Conservation (phyloP, 2,888 invertebrate genomes). For the Chesias legatella region DNA sequence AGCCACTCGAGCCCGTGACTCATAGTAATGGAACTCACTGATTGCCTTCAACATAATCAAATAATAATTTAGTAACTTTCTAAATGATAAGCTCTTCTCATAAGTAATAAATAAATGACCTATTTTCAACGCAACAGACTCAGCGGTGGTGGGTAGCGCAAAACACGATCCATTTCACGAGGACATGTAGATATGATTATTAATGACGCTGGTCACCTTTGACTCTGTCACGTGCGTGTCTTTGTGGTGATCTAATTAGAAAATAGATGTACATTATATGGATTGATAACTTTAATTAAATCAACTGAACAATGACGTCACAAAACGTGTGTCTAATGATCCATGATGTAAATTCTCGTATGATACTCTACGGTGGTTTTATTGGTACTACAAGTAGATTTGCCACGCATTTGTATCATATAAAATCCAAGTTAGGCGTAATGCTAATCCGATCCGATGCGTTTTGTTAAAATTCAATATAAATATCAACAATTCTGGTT, state of each 20-base stretch:
- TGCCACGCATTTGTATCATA: no score
- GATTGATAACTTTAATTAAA: no score
- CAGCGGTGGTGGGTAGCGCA: constrained; percentile 28
- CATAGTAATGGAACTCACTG: constrained; percentile 32
- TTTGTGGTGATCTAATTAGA: constrained; percentile 22
- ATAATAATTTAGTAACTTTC: constrained; percentile 10
- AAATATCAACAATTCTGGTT: constrained; percentile 27
- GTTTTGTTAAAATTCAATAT: not conserved
- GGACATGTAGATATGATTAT: no score
- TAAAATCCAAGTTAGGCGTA: no score
- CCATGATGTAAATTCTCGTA: no score
- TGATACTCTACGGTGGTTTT: no score
- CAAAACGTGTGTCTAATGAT: no score
- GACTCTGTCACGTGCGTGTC: constrained; percentile 35
- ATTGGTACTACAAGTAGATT: no score
- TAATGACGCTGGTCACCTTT: constrained; percentile 46
- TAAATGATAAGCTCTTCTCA: constrained; percentile 10
- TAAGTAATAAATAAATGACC: constrained; percentile 5
- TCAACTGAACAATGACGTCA: no score
- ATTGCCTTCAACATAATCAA: constrained; percentile 15
- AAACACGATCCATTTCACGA: constrained; percentile 23
- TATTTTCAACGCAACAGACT: constrained; percentile 5
- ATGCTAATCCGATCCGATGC: no score
- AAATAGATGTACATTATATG: no score
- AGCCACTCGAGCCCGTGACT: constrained; percentile 40